These are phyloP conservation scores for Dasysyrphus tricinctus DNA, from an alignment of 2,888 invertebrate genomes.

Conservation along the genomic window DNA sequence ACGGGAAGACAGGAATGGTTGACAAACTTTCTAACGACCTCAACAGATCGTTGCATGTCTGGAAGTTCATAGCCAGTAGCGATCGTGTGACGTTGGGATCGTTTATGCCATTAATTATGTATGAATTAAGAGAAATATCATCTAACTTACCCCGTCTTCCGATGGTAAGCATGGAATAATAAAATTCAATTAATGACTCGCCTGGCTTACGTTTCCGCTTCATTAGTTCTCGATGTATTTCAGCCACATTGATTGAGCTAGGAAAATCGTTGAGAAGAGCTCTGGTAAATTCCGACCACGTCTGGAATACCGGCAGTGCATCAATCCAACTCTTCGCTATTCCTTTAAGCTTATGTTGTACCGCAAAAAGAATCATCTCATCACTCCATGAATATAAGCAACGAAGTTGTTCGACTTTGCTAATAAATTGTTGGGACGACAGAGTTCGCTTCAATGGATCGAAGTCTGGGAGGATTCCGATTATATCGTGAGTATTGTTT, in stretches of 20 bases:
- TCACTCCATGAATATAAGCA: constrained; percentile 38
- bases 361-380: constrained; percentile 36
- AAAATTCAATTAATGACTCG: constrained; percentile 69
- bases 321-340: constrained; percentile 43
- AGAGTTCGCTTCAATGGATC: constrained; percentile 30
- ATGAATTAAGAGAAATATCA: constrained; percentile 69
- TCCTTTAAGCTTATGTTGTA: too few relatives aligned
- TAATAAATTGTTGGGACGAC: constrained; percentile 16
- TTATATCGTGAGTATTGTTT: too few relatives aligned
- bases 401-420: constrained; percentile 31
- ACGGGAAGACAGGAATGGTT: neutral
- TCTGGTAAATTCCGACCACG: constrained; percentile 29
- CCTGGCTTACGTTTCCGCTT: too few relatives aligned
- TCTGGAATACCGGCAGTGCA: constrained; percentile 46
- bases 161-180: constrained; percentile 64
- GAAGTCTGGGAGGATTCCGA: too few relatives aligned
- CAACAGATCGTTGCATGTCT: too few relatives aligned
- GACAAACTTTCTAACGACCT: constrained; percentile 60
- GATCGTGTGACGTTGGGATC: constrained; percentile 57
- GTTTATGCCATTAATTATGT: constrained; percentile 72
- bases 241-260: too few relatives aligned
- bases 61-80: constrained; percentile 57
- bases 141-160: constrained; percentile 61
- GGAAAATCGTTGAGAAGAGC: too few relatives aligned
- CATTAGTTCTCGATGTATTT: too few relatives aligned